Evolutionary conservation across 2,888 invertebrate genomes (phyloP), one percentile per base, ranked within the genome.

Genomic region (Eupithecia inturbata): DNA sequence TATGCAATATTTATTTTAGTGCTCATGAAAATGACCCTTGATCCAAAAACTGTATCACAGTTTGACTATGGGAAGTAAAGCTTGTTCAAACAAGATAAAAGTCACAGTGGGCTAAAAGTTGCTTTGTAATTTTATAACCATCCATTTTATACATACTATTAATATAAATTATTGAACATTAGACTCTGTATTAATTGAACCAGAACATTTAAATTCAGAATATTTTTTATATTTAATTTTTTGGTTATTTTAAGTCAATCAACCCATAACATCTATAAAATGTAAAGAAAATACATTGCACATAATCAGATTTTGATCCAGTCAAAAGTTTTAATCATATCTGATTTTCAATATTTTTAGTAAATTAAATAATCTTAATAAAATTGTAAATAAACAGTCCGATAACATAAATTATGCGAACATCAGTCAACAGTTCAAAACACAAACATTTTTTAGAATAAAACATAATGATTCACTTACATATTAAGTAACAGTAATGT

Each of bases 231-330:
- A 82, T 84, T 87, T 36, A 88, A 89, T 87, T 89, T 82, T 86
- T 85, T 84, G 82, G 79, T 82, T 88, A 90, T 88, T 85, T 89
- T 88, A 87, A 88, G 83, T 81, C 83, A 85, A 82, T 80, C 75
- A 77, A 82, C 86, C 86, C 75, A 82, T 84, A 80, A 81, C 80
- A 64, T 64, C 77, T 53, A 22, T 22, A 53, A n/a, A 53, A 79
- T 83, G 80, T 87, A 86, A 85, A 83, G 84, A 85, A 87, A 83
- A 88, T 86, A 87, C 89, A 89, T 92, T 91, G 91, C 91, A 92
- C 80, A 82, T 91, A 91, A 92, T 92, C 92, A 93, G 88, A 87
- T 87, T 92, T 92, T 93, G 94, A 94, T 93, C 93, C 93, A 93
- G 93, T 93, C 93, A 93, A 93, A 89, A 84, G 83, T 77, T 74